phyloP scores from a whole-genome alignment of 2,797 vertebrate genomes.

The Chaetophractus vellerosus region DNA sequence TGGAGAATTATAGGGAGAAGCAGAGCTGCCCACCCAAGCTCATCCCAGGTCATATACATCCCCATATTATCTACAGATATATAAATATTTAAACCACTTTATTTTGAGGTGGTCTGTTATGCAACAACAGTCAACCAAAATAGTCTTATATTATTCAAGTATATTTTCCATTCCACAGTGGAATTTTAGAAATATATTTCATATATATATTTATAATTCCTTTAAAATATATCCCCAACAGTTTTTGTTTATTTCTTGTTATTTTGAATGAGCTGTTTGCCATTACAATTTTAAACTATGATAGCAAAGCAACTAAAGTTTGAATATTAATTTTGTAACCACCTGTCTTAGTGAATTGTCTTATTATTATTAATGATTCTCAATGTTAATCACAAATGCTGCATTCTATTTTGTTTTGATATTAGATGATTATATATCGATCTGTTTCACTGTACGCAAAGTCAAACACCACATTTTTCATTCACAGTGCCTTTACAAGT shows the following conservation, averaged over 20 bases:
- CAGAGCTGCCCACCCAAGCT: not conserved
- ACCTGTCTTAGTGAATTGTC: not conserved
- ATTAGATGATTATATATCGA: conserved; percentile 23
- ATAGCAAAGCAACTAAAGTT: conserved; percentile 37
- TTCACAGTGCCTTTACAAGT: not conserved
- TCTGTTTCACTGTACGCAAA: conserved; percentile 19
- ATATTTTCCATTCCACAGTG: not conserved
- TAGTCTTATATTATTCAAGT: conserved; percentile 1
- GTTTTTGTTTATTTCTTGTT: not conserved
- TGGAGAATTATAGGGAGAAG: not conserved
- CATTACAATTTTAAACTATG: conserved; percentile 48
- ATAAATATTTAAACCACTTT: not conserved
- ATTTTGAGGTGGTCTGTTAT: not conserved
- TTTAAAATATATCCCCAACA: not conserved
- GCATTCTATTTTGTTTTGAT: not conserved
- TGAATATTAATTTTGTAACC: conserved; percentile 56
- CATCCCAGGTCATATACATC: not conserved
- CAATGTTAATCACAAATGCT: conserved; percentile 4
- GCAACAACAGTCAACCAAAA: not conserved
- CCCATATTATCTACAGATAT: not conserved
- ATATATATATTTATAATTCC: not conserved
- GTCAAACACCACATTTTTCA: not conserved
- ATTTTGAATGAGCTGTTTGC: not conserved
- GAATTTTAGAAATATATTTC: not conserved
- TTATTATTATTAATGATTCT: too few species aligned